Evolutionary conservation across 2,797 vertebrate species (phyloP), one percentile per base, ranked within the genome.

Genomic region (Fringilla coelebs): DNA sequence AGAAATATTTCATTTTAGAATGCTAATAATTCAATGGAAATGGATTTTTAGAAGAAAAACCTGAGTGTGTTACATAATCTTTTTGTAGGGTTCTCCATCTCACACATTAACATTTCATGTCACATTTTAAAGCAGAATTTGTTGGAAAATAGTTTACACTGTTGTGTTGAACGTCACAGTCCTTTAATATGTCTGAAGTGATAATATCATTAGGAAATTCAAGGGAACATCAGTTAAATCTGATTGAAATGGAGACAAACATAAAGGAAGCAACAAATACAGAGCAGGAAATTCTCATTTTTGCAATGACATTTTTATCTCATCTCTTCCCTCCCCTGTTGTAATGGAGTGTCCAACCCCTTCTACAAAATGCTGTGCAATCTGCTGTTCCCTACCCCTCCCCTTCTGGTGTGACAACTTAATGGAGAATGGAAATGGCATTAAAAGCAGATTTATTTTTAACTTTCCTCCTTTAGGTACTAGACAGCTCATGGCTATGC

Each of bases 1-100:
- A 97, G 94, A 97, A 97, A 95, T 87, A 96, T 97, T 97, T 97
- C 95, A 94, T 97, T 97, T 83, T 46, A 91, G 94, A 88, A 93
- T 94, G 88, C 91, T 98, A 97, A 97, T 97, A 96, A 98, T 96
- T 97, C 93, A 95, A 71, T 96, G 91, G 79, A 96, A 97, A 98
- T 97, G 78, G 92, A 96, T 96, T 97, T 97, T 95, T 91, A 89
- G 88, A 91, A 78, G 91, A 89, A 96, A 83, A 96, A 91, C 73
- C 75, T 91, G 91, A 97, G 79, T 62, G 58, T 85, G 91, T 97
- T 97, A 85, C 80, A 80, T 94, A 94, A 94, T 92, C 67, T 94
- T 96, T 96, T 91, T 66, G 70, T 89, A 72, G 74, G 17, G 77
- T 85, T 95, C 70, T 89, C 61, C 28, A 52, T 95, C 73, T 96